Evolutionary conservation across 2,888 invertebrate species (phyloP), one percentile per base, ranked within the genome.

Genomic region (Mechanitis mazaeus): DNA sequence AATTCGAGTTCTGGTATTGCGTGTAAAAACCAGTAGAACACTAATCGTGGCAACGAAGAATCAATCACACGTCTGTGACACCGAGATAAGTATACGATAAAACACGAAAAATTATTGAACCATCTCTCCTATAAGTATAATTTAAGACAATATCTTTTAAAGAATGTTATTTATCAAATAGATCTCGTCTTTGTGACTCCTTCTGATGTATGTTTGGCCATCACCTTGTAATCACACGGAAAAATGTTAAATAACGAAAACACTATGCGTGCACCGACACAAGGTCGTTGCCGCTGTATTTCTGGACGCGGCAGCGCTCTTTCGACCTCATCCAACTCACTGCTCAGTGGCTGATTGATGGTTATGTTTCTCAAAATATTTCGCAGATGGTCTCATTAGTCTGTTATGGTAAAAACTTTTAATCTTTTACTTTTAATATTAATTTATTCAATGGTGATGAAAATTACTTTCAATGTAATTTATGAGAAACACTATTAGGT

Each of bases 201-300:
- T 20, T 42, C 9, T 42, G 9, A 7, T 7, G 42, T 42, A 42
- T 50, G 31, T 50, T 60, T 79, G 86, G 74, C 87, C 86, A 72
- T 87, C 86, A 87, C 87, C 87, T 87, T 86, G 81, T 71, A 75
- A 73, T 79, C 75, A 71, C 68, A 70, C 74, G 75, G 77, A 79
- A 83, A 85, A 85, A 84, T 80, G 78, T 68, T 74, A 73, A 81
- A 84, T 82, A 85, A 85, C 83, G 84, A 85, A 85, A 85, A 85
- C 73, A 74, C 72, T 75, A 75, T 79, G 81, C 82, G 81, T 85
- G 84, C 86, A 85, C 77, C 79, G 78, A 83, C 77, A 76, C 87
- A 88, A 88, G 87, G 88, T 87, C 87, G 87, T 79, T 84, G 86
- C 78, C 82, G 85, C 71, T 80, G 79, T 87, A 87, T 88, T 87